Evolutionary conservation across 2,888 invertebrate species (phyloP).

Genomic region (Drosophila subquinaria): DNA sequence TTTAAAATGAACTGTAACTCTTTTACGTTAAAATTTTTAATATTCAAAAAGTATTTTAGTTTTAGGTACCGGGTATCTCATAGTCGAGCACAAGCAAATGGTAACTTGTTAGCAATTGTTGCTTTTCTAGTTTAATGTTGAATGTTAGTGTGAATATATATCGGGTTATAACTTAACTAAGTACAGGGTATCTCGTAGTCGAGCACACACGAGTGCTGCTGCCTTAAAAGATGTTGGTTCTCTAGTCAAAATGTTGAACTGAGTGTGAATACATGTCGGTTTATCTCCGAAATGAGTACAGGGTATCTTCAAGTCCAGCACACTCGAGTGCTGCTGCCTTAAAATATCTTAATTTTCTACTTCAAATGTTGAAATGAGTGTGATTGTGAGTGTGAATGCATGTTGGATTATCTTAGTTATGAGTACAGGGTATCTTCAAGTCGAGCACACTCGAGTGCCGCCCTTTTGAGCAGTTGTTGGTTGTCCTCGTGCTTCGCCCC

Average conservation of each 20-base stretch:
- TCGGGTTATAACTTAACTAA: too few relatives aligned
- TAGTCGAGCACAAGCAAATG: constrained; percentile 2
- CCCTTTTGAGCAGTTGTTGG: neutral
- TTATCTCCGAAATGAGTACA: neutral
- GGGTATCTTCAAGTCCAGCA: neutral
- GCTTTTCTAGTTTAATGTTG: neutral
- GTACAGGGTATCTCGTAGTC: too few relatives aligned
- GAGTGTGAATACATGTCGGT: too few relatives aligned
- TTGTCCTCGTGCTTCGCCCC: constrained; percentile 21
- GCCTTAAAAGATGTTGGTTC: too few relatives aligned
- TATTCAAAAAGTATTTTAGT: too few relatives aligned
- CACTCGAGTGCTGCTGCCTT: neutral
- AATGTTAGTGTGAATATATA: neutral
- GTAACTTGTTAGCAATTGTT: neutral
- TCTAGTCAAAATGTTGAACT: too few relatives aligned
- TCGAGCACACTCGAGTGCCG: constrained; percentile 5
- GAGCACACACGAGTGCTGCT: too few relatives aligned
- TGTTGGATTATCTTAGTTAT: neutral
- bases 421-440: constrained; percentile 1
- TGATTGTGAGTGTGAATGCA: neutral
- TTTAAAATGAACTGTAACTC: too few relatives aligned
- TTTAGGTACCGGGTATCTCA: neutral
- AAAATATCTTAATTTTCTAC: too few relatives aligned
- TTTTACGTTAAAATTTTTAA: too few relatives aligned
- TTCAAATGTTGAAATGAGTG: neutral